These are phyloP conservation scores for Scomber japonicus DNA, from an alignment of 2,113 vertebrate genomes.

Conservation along the genomic window DNA sequence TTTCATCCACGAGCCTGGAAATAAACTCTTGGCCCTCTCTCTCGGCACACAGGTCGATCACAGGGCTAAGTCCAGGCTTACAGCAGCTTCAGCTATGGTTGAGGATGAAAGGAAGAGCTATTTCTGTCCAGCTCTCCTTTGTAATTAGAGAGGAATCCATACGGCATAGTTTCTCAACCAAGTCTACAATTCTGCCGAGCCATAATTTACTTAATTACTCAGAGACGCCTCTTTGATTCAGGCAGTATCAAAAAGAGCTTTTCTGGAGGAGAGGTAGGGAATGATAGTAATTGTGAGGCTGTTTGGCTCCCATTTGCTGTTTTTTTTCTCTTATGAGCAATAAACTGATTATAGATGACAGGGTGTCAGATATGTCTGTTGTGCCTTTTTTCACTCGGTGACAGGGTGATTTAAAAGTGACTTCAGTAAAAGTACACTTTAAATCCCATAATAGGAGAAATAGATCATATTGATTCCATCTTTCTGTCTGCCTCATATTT, in stretches of 20 bases:
- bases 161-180: constrained; percentile 57
- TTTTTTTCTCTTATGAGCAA: constrained; percentile 37
- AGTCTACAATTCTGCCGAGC: constrained; percentile 64
- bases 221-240: constrained; percentile 71
- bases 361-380: constrained; percentile 62
- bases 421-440: constrained; percentile 44
- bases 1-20: constrained; percentile 23
- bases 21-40: constrained; percentile 47
- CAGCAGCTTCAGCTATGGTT: constrained; percentile 58
- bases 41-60: constrained; percentile 53
- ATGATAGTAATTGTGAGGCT: constrained; percentile 71
- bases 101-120: constrained; percentile 71
- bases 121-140: constrained; percentile 73
- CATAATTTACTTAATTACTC: constrained; percentile 80
- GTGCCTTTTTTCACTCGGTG: constrained; percentile 46
- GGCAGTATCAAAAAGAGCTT: constrained; percentile 71
- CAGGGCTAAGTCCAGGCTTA: constrained; percentile 72
- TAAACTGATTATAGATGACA: constrained; percentile 69
- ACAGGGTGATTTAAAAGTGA: constrained; percentile 52
- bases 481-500: constrained; percentile 39
- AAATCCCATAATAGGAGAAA: constrained; percentile 46
- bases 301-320: constrained; percentile 53
- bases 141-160: constrained; percentile 78
- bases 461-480: constrained; percentile 64
- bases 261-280: constrained; percentile 62